These are phyloP conservation scores for Philotrypesis tridentata DNA, from an alignment of 1,140 invertebrate species.

Conservation along the genomic window DNA sequence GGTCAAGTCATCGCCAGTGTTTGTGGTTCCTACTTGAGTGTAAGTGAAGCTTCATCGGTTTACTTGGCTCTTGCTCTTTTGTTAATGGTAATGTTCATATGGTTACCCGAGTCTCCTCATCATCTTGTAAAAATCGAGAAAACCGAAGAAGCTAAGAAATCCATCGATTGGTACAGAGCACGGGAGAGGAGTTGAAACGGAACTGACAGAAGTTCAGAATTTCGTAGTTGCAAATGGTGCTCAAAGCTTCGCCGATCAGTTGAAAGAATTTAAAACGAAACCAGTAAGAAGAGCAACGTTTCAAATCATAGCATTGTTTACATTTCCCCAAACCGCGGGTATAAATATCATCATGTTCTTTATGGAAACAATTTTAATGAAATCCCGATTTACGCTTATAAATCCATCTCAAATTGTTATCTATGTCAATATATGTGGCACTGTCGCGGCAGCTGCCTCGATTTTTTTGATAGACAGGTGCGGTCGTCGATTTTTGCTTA, in stretches of 20 bases:
- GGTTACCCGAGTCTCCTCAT: slow-evolving; percentile 84
- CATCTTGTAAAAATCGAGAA: slow-evolving; percentile 76
- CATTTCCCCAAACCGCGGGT: slow-evolving; percentile 84
- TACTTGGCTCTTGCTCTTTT: slow-evolving; percentile 81
- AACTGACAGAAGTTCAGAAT: slow-evolving; percentile 39
- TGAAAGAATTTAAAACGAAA: slow-evolving; percentile 35
- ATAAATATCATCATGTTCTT: slow-evolving; percentile 85
- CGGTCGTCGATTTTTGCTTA: slow-evolving; percentile 80
- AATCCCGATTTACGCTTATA: slow-evolving; percentile 72
- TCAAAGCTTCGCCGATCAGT: slow-evolving; percentile 8
- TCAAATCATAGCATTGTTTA: slow-evolving; percentile 79
- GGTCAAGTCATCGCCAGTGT: slow-evolving; percentile 82
- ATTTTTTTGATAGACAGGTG: slow-evolving; percentile 80
- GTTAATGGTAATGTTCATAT: slow-evolving; percentile 79
- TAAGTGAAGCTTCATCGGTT: slow-evolving; percentile 75
- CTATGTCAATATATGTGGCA: slow-evolving; percentile 79
- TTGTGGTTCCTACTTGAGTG: slow-evolving; percentile 77
- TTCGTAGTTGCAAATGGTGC: slow-evolving; percentile 24
- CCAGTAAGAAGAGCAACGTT: slow-evolving; percentile 75
- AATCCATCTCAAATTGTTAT: slow-evolving; percentile 75
- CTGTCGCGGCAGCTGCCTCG: slow-evolving; percentile 72
- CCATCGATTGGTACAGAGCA: slow-evolving; percentile 57
- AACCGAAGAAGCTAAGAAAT: slow-evolving; percentile 75
- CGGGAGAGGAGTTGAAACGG: slow-evolving; percentile 23
- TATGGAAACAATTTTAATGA: slow-evolving; percentile 82